Evolutionary conservation across 2,113 vertebrate species (phyloP).

Genomic region (Willisornis vidua): DNA sequence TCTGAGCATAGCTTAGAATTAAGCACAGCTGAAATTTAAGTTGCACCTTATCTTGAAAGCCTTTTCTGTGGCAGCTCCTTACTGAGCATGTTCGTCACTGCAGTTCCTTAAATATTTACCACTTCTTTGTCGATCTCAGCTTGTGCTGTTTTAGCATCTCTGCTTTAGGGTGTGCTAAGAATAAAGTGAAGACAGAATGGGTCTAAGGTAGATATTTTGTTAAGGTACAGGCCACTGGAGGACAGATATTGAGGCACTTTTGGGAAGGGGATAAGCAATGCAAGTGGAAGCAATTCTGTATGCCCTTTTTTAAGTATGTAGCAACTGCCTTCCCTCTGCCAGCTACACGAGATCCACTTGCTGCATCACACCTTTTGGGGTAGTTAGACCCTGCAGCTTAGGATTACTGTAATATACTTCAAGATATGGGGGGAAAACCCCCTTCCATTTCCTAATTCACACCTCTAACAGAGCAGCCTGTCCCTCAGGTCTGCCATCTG

Average conservation of each 20-base stretch:
- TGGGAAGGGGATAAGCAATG: constrained; percentile 32
- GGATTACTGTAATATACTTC: background rate
- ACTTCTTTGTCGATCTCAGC: background rate
- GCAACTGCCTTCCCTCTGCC: background rate
- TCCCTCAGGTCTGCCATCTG: background rate
- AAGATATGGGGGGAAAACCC: accelerated
- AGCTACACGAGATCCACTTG: background rate
- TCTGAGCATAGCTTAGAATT: background rate
- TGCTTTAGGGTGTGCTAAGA: background rate
- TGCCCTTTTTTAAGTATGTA: background rate
- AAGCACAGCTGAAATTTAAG: background rate
- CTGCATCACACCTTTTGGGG: accelerated
- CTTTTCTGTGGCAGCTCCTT: background rate
- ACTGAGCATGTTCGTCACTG: background rate
- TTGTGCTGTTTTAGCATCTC: background rate
- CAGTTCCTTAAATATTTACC: background rate
- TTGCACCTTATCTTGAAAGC: background rate
- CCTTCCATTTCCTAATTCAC: background rate
- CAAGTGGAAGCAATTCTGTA: background rate
- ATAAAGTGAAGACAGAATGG: background rate
- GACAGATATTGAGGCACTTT: constrained; percentile 64
- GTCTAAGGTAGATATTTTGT: constrained; percentile 34
- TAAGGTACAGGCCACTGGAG: constrained; percentile 51
- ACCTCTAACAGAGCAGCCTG: background rate
- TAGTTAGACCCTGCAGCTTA: background rate